These are phyloP conservation scores for Conopomorpha cramerella DNA, from an alignment of 1,140 invertebrate genomes.

Conservation along the genomic window DNA sequence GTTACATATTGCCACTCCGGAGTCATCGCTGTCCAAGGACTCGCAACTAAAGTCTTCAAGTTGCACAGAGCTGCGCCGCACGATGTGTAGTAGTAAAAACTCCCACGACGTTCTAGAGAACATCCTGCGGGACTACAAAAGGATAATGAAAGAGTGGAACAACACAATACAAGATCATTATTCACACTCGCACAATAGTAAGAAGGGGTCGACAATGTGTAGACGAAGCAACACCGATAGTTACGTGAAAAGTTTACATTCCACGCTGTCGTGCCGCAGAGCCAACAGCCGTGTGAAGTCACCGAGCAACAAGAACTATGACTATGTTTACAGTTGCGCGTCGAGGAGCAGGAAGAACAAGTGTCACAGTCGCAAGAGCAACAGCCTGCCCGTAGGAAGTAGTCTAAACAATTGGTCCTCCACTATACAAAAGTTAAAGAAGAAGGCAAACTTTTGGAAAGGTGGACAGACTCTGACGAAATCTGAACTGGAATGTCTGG, in stretches of 20 bases:
- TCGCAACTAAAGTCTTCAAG: constrained; percentile 40
- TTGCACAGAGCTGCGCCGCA: constrained; percentile 41
- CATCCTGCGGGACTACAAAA: constrained; percentile 48
- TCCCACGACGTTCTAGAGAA: constrained; percentile 25
- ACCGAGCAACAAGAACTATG: constrained; percentile 15
- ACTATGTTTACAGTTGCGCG: constrained; percentile 13
- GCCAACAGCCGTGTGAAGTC: constrained; percentile 10
- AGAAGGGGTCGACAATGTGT: constrained; percentile 21
- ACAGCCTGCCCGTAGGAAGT: constrained; percentile 19
- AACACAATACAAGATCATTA: constrained; percentile 45
- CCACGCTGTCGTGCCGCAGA: constrained; percentile 32
- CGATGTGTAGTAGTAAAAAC: constrained; percentile 23
- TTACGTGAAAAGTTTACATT: constrained; percentile 37
- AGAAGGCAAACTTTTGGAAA: constrained; percentile 27
- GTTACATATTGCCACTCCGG: constrained; percentile 26
- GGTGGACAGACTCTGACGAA: constrained; percentile 15
- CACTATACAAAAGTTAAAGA: constrained; percentile 32
- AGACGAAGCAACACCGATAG: constrained; percentile 29
- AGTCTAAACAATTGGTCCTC: constrained; percentile 24
- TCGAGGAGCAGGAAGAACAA: constrained; percentile 16
- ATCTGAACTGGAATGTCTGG: constrained; percentile 41
- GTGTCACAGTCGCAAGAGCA: constrained; percentile 18
- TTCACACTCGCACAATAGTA: constrained; percentile 22
- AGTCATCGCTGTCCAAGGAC: constrained; percentile 28
- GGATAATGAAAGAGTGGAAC: constrained; percentile 57